A percentile compares a stretch with the other conserved stretches of the same genome.
Conservation (phyloP, 1,140 invertebrate species). For the Ips nitidus region DNA sequence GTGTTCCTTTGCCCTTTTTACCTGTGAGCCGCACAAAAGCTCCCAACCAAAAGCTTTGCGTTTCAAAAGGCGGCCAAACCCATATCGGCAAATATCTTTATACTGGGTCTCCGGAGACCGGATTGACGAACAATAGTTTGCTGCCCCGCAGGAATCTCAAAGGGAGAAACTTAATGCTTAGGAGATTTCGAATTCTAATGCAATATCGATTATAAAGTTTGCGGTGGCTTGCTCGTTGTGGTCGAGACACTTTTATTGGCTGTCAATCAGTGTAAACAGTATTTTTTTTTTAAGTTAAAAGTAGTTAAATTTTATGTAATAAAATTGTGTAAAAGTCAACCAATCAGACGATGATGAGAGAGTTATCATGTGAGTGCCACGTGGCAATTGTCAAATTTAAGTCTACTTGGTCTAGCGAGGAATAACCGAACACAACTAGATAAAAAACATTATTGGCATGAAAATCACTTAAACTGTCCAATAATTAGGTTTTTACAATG, state of each 20-base stretch:
- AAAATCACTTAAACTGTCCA: too few species aligned
- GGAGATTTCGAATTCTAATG: constrained; percentile 16
- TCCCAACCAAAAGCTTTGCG: constrained; percentile 4
- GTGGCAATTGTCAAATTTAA: too few species aligned
- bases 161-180: constrained; percentile 11
- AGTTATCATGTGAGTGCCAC: too few species aligned
- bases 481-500: too few species aligned
- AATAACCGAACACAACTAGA: too few species aligned
- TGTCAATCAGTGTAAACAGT: too few species aligned
- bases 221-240: not conserved
- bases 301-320: too few species aligned
- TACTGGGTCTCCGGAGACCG: constrained; percentile 2
- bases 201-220: not conserved
- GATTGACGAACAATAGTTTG: constrained; percentile 13
- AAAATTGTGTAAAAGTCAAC: too few species aligned
- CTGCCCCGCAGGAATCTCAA: not conserved
- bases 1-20: constrained; percentile 8
- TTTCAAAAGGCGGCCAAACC: constrained; percentile 13
- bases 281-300: too few species aligned
- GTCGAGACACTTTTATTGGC: not conserved
- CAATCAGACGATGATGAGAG: too few species aligned
- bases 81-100: constrained; percentile 15
- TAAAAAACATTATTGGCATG: too few species aligned
- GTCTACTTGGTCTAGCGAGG: too few species aligned
- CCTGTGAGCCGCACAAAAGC: constrained; percentile 12